Conservation (phyloP, 2,113 vertebrate species). For the Holacanthus passer region DNA sequence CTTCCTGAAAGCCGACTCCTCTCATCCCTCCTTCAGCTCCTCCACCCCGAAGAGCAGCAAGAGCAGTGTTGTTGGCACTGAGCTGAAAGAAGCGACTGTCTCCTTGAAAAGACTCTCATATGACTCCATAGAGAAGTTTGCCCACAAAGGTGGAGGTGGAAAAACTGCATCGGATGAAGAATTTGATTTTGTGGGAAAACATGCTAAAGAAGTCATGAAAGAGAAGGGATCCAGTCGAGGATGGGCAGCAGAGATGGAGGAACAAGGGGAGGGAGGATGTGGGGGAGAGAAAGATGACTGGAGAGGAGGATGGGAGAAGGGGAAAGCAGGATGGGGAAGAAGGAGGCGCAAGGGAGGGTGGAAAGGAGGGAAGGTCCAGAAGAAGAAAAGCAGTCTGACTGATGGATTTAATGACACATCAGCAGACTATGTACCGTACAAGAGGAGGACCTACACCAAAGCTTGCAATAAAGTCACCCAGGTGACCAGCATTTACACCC, state of each 20-base stretch:
- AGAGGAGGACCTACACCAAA: slow-evolving; percentile 38
- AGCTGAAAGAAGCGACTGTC: slow-evolving; percentile 20
- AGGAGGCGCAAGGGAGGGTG: not conserved
- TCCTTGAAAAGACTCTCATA: not conserved
- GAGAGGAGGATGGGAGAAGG: not conserved
- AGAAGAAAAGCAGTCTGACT: slow-evolving; percentile 15
- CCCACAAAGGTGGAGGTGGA: not conserved
- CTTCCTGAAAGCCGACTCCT: not conserved
- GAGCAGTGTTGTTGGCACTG: fast-evolving
- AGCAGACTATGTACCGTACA: slow-evolving; percentile 20
- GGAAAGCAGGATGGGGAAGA: not conserved
- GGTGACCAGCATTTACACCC: slow-evolving; percentile 27
- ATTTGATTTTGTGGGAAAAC: not conserved
- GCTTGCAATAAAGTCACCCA: slow-evolving; percentile 16
- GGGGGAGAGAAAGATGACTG: fast-evolving
- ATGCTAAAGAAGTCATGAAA: not conserved
- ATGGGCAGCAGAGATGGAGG: not conserved
- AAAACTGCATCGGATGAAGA: not conserved
- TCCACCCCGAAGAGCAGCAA: not conserved
- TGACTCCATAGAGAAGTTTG: fast-evolving
- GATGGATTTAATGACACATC: slow-evolving; percentile 16
- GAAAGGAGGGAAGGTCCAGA: slow-evolving; percentile 13
- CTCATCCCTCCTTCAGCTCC: not conserved
- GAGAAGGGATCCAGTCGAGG: not conserved
- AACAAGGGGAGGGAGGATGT: not conserved